phyloP scores from a whole-genome alignment of 2,797 vertebrate species.

The Percopsis omiscomaycus region DNA sequence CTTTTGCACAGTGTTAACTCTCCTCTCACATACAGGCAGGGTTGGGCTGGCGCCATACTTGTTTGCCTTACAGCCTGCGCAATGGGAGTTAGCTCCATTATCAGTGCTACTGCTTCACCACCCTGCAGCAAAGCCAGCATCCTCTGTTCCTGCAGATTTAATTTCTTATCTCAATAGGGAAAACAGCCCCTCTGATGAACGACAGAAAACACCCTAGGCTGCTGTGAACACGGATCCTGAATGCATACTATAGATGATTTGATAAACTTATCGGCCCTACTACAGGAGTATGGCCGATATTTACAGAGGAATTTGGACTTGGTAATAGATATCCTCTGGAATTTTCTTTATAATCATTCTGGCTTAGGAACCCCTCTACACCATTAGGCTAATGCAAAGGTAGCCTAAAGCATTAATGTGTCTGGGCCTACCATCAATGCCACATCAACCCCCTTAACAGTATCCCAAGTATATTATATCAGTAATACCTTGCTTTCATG shows the following conservation, averaged over 20 bases:
- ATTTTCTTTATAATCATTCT: constrained; percentile 50
- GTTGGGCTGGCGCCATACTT: constrained; percentile 69
- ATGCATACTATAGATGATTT: constrained; percentile 53
- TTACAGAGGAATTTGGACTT: constrained; percentile 24
- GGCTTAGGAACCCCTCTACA: constrained; percentile 20
- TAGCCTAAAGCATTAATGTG: constrained; percentile 42
- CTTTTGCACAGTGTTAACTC: constrained; percentile 45
- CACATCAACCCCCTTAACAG: constrained; percentile 42
- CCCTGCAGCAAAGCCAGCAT: constrained; percentile 75
- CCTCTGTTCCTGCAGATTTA: constrained; percentile 71
- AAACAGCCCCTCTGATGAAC: constrained; percentile 67
- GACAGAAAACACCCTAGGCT: constrained; percentile 57
- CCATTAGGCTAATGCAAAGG: constrained; percentile 32
- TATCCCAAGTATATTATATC: constrained; percentile 29
- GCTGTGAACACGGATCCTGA: constrained; percentile 51
- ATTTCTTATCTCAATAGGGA: constrained; percentile 74
- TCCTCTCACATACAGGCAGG: constrained; percentile 63
- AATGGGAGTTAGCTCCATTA: constrained; percentile 74
- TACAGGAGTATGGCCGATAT: constrained; percentile 18
- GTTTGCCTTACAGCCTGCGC: constrained; percentile 72
- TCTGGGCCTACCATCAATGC: constrained; percentile 43
- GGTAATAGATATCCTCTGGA: constrained; percentile 33
- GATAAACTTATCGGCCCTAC: constrained; percentile 29
- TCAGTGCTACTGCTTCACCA: constrained; percentile 68
- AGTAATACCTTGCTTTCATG: constrained; percentile 35